Evolutionary conservation across 2,797 vertebrate species (phyloP), one percentile per base, ranked within the genome.

Genomic region (Smutsia temminckii): DNA sequence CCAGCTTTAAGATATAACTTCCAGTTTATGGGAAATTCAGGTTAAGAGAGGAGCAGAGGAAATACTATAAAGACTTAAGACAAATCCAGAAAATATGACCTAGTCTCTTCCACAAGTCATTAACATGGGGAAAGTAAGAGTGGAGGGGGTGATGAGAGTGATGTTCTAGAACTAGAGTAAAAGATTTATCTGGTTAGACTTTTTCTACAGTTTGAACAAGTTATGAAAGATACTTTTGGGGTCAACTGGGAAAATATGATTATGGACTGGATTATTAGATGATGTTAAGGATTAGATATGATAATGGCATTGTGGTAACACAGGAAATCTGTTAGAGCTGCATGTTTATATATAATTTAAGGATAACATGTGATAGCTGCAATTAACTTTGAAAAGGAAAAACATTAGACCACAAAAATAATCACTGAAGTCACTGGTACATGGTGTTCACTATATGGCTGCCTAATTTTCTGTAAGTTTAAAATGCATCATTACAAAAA

Each of bases 341-440:
- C 5, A 69, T 34, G 49, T 4, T 64, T 46, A 66, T 59, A 74
- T 74, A 86, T 40, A 40, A 40, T 74, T 74, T 69, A 18, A 7
- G n/a, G n/a, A 77, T 55, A 77, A 77, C 74, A 69, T 16, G 29
- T 27, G 53, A 83, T 3, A 88, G 69, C 42, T 53, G 27, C 59
- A 61, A 69, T 42, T 83, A 61, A 91, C n/a, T 89, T 94, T 42
- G 49, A 86, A 88, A 88, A 57, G 68, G 46, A 63, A 91, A 94
- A 80, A 91, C 46, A n/a, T 3, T 20, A 80, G 49, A 79, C 42
- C 27, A 55, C n/a, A 68, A 89, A 85, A 93, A 59, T 83, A 49
- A 68, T 6, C 59, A 32, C 4, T 59, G 27, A 89, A 89, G 27
- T 89, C 20, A 75, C 2, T 55, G 51, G 27, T 49, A 25, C 57